phyloP scores from a whole-genome alignment of 2,113 vertebrate genomes.

The Plectropomus leopardus region DNA sequence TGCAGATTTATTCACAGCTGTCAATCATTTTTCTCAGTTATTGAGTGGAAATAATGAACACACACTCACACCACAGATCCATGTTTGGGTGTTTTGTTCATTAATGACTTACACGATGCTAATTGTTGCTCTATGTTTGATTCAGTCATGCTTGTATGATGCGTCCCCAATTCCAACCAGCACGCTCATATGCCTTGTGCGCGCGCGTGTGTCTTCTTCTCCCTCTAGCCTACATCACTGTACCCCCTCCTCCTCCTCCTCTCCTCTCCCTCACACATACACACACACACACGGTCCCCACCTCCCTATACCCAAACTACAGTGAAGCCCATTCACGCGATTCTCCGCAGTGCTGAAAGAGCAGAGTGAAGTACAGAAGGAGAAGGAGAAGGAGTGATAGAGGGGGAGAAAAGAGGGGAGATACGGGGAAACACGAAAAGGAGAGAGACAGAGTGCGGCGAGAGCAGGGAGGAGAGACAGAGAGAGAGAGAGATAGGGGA shows the following conservation, averaged over 20 bases:
- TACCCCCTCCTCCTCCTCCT: background rate
- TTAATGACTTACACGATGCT: slow-evolving; percentile 43
- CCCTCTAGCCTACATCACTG: slow-evolving; percentile 62
- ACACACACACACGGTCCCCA: slow-evolving; percentile 57
- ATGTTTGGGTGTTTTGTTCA: slow-evolving; percentile 30
- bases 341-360: slow-evolving; percentile 84
- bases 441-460: slow-evolving; percentile 5
- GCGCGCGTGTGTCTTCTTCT: slow-evolving; percentile 1
- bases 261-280: background rate
- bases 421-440: slow-evolving; percentile 32
- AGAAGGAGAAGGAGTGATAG: slow-evolving; percentile 47
- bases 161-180: slow-evolving; percentile 58
- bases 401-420: slow-evolving; percentile 45
- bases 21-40: background rate
- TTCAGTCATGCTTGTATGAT: slow-evolving; percentile 44
- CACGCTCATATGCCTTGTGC: slow-evolving; percentile 31
- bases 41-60: background rate
- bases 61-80: background rate
- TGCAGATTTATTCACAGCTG: background rate
- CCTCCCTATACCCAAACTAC: slow-evolving; percentile 70
- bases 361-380: slow-evolving; percentile 68
- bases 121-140: slow-evolving; percentile 56
- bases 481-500: slow-evolving; percentile 17
- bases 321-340: slow-evolving; percentile 75
- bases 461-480: slow-evolving; percentile 9